A percentile compares a stretch with the other conserved stretches of the same genome.
Conservation (phyloP, 1,140 invertebrate species). For the Aphelenchoides fujianensis region DNA sequence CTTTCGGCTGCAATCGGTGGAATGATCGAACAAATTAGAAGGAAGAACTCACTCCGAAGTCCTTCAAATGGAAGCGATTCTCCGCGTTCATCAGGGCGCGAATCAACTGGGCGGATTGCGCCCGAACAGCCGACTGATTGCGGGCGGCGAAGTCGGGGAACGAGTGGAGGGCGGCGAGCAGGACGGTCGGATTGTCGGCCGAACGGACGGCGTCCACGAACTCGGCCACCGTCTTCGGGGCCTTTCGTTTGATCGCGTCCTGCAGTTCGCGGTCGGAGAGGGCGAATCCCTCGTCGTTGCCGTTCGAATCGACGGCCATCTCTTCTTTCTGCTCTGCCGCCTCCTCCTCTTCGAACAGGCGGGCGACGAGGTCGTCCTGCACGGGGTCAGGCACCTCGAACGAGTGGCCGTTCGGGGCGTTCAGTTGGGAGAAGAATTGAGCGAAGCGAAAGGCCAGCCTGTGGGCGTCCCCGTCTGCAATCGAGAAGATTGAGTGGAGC, state of each 20-base stretch:
- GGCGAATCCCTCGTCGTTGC: background rate
- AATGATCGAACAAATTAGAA: no score
- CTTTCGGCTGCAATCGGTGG: background rate
- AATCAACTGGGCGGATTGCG: conserved; percentile 3
- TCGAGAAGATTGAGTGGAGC: background rate
- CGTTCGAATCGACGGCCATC: background rate
- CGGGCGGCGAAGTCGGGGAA: background rate
- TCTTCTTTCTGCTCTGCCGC: background rate
- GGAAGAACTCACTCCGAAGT: background rate
- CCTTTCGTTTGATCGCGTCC: background rate
- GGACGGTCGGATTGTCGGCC: background rate
- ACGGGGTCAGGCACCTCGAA: background rate
- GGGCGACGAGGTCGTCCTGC: background rate
- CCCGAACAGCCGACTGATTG: conserved; percentile 7
- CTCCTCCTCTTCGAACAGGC: background rate
- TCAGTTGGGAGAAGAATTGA: conserved; percentile 1
- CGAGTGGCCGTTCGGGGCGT: background rate
- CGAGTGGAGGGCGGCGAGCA: background rate
- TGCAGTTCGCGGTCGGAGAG: background rate
- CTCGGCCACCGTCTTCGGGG: background rate
- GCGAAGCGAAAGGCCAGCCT: conserved; percentile 6
- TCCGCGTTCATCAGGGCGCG: background rate
- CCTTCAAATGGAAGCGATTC: background rate
- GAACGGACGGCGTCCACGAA: background rate
- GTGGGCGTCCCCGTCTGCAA: background rate